Percentiles rank a stretch among this genome's conserved stretches.
Conservation (phyloP, 2,113 vertebrate species). For the Tiliqua scincoides region DNA sequence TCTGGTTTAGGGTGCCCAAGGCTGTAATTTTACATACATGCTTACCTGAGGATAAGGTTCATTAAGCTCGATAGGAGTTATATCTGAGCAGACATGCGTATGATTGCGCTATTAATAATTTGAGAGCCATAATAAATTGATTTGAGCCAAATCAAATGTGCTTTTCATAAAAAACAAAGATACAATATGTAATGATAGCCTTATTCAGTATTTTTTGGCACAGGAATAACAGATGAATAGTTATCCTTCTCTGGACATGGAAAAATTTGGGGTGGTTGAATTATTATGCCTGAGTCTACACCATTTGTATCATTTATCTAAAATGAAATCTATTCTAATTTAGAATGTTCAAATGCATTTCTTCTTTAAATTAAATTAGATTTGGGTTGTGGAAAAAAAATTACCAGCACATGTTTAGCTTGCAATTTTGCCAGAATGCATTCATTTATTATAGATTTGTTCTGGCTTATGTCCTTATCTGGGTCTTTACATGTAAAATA, state of each 20-base stretch:
- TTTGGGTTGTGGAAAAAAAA: constrained; percentile 59
- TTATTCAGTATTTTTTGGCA: neutral
- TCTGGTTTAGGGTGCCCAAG: too few relatives aligned
- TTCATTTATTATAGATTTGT: constrained; percentile 57
- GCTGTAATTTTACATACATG: too few relatives aligned
- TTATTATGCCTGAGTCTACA: neutral
- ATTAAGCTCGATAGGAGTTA: too few relatives aligned
- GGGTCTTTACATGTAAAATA: constrained; percentile 46
- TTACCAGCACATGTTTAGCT: constrained; percentile 45
- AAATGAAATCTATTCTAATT: constrained; percentile 34
- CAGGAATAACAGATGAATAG: neutral
- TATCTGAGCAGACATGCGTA: too few relatives aligned
- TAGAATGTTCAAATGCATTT: constrained; percentile 54
- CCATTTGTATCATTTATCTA: constrained; percentile 14
- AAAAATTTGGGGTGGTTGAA: neutral
- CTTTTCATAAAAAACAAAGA: neutral
- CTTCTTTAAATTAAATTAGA: constrained; percentile 52
- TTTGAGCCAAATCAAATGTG: neutral
- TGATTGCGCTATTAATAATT: neutral
- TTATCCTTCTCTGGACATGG: neutral
- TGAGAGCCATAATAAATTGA: neutral
- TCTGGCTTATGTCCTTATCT: constrained; percentile 57
- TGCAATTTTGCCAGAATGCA: constrained; percentile 39
- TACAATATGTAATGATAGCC: neutral
- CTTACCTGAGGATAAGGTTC: too few relatives aligned